Conservation (phyloP, 2,797 vertebrate species). For the Alauda arvensis region DNA sequence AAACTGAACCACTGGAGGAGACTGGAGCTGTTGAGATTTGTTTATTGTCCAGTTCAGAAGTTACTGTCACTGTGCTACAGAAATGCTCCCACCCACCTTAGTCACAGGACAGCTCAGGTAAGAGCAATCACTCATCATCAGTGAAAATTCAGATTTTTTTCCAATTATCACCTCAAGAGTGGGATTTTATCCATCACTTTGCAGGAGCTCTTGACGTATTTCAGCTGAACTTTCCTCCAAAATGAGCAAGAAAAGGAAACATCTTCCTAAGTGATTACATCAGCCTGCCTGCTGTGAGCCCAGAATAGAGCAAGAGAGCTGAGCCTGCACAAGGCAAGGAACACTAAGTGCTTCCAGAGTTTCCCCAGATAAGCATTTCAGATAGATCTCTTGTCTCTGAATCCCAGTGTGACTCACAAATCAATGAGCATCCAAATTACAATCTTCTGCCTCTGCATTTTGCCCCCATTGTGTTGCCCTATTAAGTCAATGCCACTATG, state of each 20-base stretch:
- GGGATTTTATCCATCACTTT: neutral
- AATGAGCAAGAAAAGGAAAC: constrained; percentile 23
- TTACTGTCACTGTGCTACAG: neutral
- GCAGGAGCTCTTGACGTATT: neutral
- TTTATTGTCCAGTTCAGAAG: neutral
- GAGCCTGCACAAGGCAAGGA: neutral
- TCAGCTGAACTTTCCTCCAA: constrained; percentile 25
- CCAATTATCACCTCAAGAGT: neutral
- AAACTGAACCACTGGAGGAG: neutral
- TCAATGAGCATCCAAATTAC: neutral
- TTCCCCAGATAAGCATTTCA: neutral
- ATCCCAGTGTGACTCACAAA: neutral
- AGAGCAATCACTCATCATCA: neutral
- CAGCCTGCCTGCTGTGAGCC: constrained; percentile 14
- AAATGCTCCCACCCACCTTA: neutral
- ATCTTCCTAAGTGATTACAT: neutral
- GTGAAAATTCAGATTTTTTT: neutral
- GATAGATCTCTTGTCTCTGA: neutral
- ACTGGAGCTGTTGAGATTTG: neutral
- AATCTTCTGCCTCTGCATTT: neutral
- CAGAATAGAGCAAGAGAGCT: constrained; percentile 1
- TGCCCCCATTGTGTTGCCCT: neutral
- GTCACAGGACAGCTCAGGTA: neutral
- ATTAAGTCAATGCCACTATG: neutral
- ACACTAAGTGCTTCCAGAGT: neutral